Evolutionary conservation across 2,113 vertebrate genomes (phyloP), one percentile per base, ranked within the genome.

Genomic region (Scytalopus superciliaris): DNA sequence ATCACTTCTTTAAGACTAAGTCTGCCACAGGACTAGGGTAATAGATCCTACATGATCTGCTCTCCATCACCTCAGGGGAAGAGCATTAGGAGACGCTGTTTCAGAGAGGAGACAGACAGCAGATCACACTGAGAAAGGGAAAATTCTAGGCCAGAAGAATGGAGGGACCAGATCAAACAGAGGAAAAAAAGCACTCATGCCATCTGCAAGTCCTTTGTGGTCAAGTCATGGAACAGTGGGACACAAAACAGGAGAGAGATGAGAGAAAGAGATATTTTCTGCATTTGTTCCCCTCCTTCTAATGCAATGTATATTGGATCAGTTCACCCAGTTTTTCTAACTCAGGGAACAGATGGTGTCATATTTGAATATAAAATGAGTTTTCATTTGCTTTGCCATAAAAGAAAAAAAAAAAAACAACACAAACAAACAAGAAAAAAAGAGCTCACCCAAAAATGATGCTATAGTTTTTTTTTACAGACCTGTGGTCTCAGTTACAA

Each of bases 351-450:
- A 97, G 89, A 97, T 97, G 93, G 90, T 97, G 94, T 97, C 95
- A 96, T 97, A 96, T 97, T 97, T 97, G 94, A 97, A 97, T 96
- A 96, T 92, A 95, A 98, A 97, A 95, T 96, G 88, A 93, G 90
- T 96, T 98, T 97, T 96, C 87, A 96, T 95, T 96, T 95, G 70
- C 91, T 97, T 97, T 95, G 91, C 80, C 89, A 75, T 96, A 76
- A 95, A 97, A 97, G 79, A 96, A 93, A 84, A 67, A 91, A 80
- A 73, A 63, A 49, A 63, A 63, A 62, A 47, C 30, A 82, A 86
- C 24, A 59, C 92, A 95, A 97, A 97, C 90, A 96, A 96, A 94
- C 67, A 93, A 94, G 70, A 75, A 92, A 93, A 93, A 83, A 76
- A 56, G 59, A 93, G 12, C 70, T 95, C 55, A 57, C 90, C 67